Conservation (phyloP, 2,113 vertebrate genomes). For the Amazona vittata region DNA sequence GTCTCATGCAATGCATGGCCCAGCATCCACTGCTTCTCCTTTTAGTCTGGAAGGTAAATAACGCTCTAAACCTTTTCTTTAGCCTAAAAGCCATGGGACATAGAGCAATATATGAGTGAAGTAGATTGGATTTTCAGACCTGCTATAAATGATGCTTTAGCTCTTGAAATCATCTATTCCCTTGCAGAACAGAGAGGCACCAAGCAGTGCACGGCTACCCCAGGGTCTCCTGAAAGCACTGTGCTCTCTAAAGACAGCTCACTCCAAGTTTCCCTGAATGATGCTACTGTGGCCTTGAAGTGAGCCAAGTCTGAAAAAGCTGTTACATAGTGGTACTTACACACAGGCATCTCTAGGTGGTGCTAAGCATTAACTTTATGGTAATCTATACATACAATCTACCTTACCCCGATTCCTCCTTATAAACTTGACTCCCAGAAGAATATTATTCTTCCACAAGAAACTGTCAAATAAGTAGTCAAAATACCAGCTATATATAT, state of each 20-base stretch:
- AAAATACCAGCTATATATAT: background rate
- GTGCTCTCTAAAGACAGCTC: background rate
- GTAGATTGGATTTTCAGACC: background rate
- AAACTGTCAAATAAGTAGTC: background rate
- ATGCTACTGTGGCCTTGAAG: background rate
- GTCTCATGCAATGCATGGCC: background rate
- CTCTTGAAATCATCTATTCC: background rate
- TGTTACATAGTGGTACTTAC: background rate
- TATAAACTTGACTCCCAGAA: background rate
- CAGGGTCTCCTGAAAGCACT: background rate
- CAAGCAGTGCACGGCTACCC: background rate
- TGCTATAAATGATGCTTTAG: background rate
- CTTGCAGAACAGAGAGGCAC: background rate
- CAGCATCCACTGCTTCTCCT: background rate
- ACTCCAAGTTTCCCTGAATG: background rate
- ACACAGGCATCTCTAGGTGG: slow-evolving; percentile 57
- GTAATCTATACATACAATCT: background rate
- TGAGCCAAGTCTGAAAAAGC: background rate
- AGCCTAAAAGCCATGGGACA: background rate
- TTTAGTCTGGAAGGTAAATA: background rate
- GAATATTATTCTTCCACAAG: background rate
- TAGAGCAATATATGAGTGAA: background rate
- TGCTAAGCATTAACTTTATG: slow-evolving; percentile 60
- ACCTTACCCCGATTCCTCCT: background rate
- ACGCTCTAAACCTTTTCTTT: background rate